phyloP scores from a whole-genome alignment of 2,113 vertebrate genomes.

The Ellobius talpinus region DNA sequence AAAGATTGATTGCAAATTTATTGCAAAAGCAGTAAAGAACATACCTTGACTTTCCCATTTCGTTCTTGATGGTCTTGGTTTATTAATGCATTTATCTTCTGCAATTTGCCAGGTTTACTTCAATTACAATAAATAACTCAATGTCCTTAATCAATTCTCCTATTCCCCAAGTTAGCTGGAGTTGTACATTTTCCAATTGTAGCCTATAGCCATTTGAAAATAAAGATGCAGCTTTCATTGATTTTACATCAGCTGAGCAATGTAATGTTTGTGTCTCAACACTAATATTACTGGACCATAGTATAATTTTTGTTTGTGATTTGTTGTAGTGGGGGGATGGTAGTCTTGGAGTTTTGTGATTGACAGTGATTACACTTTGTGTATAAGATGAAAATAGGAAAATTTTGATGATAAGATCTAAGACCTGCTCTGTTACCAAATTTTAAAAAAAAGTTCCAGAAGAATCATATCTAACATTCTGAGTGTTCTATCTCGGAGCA shows the following conservation, averaged over 20 bases:
- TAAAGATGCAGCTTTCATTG: background rate
- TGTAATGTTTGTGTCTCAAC: background rate
- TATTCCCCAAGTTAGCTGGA: conserved; percentile 28
- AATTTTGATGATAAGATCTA: background rate
- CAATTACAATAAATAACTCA: background rate
- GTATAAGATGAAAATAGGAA: background rate
- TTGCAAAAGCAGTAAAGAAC: background rate
- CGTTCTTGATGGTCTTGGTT: background rate
- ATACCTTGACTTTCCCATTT: background rate
- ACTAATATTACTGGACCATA: background rate
- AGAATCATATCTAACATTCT: conserved; percentile 29
- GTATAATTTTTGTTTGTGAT: background rate
- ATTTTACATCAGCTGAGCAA: background rate
- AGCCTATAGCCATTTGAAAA: background rate
- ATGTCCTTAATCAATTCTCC: background rate
- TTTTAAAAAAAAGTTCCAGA: background rate
- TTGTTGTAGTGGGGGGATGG: background rate
- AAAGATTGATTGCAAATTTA: background rate
- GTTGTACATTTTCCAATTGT: background rate
- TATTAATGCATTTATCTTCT: background rate
- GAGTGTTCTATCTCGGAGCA: too few species aligned
- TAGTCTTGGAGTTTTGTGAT: background rate
- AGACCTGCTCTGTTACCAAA: background rate
- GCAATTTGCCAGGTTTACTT: background rate
- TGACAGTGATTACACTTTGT: background rate